Percentiles rank a stretch among this genome's conserved stretches.
Evolutionary conservation across 2,888 invertebrate species (phyloP).

Genomic region (Elysia crispata): DNA sequence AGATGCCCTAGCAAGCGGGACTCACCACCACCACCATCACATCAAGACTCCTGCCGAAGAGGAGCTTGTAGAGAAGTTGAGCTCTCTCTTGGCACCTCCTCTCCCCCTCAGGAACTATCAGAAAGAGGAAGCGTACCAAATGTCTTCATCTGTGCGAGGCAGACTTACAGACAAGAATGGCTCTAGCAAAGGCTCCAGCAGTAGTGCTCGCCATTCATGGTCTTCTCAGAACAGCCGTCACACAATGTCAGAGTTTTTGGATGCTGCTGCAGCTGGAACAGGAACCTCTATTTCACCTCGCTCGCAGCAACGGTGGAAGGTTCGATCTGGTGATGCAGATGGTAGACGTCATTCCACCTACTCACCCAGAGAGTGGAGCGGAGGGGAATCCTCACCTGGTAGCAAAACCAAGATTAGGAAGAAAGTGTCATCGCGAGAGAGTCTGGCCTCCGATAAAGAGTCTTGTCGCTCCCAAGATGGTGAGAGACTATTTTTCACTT

Average conservation of each 20-base stretch:
- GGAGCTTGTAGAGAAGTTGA: slow-evolving; percentile 48
- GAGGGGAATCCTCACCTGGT: no score
- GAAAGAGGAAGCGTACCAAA: slow-evolving; percentile 47
- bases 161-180: neutral
- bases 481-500: no score
- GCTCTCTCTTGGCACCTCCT: slow-evolving; percentile 55
- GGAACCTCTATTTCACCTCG: neutral
- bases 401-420: no score
- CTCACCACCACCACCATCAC: neutral
- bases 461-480: no score
- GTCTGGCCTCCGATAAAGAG: no score
- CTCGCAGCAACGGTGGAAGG: neutral
- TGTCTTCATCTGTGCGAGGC: no score
- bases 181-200: neutral
- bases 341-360: no score
- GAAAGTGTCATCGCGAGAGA: no score
- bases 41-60: slow-evolving; percentile 46
- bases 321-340: neutral
- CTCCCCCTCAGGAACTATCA: slow-evolving; percentile 61
- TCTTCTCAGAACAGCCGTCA: slow-evolving; percentile 29
- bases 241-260: neutral
- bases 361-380: no score
- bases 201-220: slow-evolving; percentile 44
- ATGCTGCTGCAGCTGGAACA: neutral
- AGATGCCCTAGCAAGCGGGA: slow-evolving; percentile 51